Percentiles rank a stretch among this genome's conserved stretches.
Conservation (phyloP, 2,888 invertebrate species). For the Amphipoea oculea region DNA sequence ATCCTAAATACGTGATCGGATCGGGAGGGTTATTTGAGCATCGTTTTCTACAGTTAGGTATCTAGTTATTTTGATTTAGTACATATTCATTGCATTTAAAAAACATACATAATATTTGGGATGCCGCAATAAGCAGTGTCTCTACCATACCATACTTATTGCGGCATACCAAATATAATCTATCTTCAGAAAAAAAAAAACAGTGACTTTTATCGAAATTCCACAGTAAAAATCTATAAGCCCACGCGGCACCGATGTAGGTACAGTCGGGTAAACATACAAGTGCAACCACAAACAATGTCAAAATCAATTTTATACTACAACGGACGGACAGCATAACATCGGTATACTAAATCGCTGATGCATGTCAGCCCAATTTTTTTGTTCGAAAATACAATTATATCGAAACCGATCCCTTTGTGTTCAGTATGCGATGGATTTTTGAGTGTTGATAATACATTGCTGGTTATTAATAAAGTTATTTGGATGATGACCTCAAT, state of each 20-base stretch:
- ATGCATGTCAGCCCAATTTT: slow-evolving; percentile 76
- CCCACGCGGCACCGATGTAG: slow-evolving; percentile 7
- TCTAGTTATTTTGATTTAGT: neutral
- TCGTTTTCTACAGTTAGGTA: neutral
- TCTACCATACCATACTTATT: neutral
- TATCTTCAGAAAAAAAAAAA: neutral
- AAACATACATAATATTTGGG: neutral
- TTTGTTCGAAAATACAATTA: slow-evolving; percentile 79
- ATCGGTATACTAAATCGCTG: slow-evolving; percentile 66
- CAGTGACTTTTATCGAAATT: slow-evolving; percentile 3
- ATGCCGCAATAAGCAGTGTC: neutral
- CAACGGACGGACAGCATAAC: slow-evolving; percentile 62
- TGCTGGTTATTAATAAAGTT: slow-evolving; percentile 48
- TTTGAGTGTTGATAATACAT: slow-evolving; percentile 55
- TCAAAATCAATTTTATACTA: slow-evolving; percentile 65
- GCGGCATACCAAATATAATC: neutral
- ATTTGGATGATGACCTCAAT: slow-evolving; percentile 8
- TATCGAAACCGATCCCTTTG: slow-evolving; percentile 78
- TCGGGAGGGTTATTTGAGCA: neutral
- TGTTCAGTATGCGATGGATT: slow-evolving; percentile 51
- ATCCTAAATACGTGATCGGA: neutral
- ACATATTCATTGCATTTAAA: neutral
- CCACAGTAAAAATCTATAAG: slow-evolving; percentile 34
- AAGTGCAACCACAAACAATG: slow-evolving; percentile 64
- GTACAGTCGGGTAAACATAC: slow-evolving; percentile 60